These are phyloP conservation scores for Yponomeuta malinellus DNA, from an alignment of 2,888 invertebrate genomes.

Conservation along the genomic window DNA sequence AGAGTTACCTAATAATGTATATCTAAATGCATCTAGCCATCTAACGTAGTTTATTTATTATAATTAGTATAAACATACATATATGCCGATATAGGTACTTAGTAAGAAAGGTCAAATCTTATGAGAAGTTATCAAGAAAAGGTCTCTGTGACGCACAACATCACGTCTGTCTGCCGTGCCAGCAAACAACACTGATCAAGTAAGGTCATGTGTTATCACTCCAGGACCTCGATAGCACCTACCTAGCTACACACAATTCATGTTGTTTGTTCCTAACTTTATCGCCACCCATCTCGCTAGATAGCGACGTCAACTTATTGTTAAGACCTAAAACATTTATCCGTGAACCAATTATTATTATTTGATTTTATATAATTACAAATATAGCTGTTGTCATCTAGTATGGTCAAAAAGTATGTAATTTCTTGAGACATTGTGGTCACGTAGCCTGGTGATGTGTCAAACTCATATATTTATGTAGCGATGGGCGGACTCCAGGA, in stretches of 20 bases:
- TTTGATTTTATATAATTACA: too few species aligned
- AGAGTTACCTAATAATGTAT: not conserved
- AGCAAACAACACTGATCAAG: conserved; percentile 22
- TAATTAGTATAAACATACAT: not conserved
- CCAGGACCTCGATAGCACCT: conserved; percentile 27
- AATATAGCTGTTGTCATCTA: too few species aligned
- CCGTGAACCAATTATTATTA: not conserved
- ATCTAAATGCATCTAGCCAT: not conserved
- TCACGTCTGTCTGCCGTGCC: conserved; percentile 38
- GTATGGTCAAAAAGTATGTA: too few species aligned
- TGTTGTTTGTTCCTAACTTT: not conserved
- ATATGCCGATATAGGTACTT: not conserved
- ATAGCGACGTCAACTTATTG: not conserved
- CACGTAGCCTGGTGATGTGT: too few species aligned
- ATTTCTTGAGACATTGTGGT: too few species aligned
- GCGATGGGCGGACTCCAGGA: not conserved
- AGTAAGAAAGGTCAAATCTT: conserved; percentile 36
- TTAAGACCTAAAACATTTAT: not conserved
- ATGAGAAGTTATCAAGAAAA: conserved; percentile 15
- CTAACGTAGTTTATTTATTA: not conserved
- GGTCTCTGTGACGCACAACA: conserved; percentile 39
- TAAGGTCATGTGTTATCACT: conserved; percentile 31
- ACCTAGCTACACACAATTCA: conserved; percentile 14
- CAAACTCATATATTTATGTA: too few species aligned
- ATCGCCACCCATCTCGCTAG: not conserved